Conservation (phyloP, 2,888 invertebrate genomes). For the Ptychoptera albimana region DNA sequence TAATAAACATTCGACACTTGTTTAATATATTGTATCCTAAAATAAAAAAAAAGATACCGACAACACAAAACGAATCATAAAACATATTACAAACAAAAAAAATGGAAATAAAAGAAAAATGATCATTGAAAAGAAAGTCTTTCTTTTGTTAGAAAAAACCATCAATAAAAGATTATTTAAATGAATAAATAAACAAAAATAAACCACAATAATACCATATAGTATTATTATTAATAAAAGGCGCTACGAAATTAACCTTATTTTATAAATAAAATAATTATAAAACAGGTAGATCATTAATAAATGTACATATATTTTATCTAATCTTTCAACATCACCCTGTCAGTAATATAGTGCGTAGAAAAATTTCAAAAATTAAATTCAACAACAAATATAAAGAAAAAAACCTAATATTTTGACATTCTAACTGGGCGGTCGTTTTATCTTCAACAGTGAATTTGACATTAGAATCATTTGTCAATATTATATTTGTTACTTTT, state of each 20-base stretch:
- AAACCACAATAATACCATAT: no score
- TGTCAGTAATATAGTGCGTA: no score
- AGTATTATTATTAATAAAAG: no score
- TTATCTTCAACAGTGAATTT: neutral
- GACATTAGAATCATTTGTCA: constrained; percentile 4
- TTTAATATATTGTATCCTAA: neutral
- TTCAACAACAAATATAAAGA: no score
- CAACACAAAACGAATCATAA: neutral
- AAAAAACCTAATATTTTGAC: constrained; percentile 1
- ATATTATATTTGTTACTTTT: neutral
- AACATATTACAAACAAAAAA: constrained; percentile 1
- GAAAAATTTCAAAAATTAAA: no score
- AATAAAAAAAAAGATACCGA: neutral
- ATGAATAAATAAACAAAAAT: no score
- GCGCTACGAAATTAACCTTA: no score
- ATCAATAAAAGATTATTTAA: no score
- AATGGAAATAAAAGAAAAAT: neutral
- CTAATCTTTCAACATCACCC: no score
- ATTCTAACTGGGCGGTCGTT: constrained; percentile 3
- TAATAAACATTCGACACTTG: neutral
- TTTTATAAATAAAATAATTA: no score
- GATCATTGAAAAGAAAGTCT: constrained; percentile 2
- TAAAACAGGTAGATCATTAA: no score
- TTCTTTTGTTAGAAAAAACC: neutral
- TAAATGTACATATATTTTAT: no score